phyloP scores from a whole-genome alignment of 2,797 vertebrate genomes.

The Pseudochirops cupreus region DNA sequence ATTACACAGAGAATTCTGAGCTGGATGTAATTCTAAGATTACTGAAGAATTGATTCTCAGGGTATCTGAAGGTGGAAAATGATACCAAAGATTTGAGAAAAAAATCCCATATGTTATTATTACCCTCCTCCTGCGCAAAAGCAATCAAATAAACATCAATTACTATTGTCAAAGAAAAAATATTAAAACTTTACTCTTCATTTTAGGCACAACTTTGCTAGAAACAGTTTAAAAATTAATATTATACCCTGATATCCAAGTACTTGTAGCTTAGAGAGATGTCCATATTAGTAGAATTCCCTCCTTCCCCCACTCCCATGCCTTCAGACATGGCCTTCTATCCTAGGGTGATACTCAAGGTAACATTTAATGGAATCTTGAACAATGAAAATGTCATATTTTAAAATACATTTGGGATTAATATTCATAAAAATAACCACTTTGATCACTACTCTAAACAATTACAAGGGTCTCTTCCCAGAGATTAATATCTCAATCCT shows the following conservation, averaged over 20 bases:
- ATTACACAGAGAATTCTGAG: not conserved
- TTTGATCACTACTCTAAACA: not conserved
- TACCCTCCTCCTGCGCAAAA: not conserved
- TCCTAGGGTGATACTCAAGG: not conserved
- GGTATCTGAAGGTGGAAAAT: not conserved
- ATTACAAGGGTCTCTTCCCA: not conserved
- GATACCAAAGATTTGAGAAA: not conserved
- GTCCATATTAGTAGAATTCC: not conserved
- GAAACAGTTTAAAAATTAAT: not conserved
- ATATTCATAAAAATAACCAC: not conserved
- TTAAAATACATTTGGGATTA: not conserved
- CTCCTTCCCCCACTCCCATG: not conserved
- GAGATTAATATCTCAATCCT: not conserved
- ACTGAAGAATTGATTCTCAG: not conserved
- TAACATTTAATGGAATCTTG: not conserved
- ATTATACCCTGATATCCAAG: not conserved
- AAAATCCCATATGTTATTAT: not conserved
- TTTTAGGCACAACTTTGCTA: not conserved
- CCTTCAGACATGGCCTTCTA: not conserved
- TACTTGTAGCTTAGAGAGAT: not conserved
- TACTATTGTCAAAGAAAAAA: not conserved
- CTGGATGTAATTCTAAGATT: not conserved
- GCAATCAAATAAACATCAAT: not conserved
- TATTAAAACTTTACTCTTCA: not conserved
- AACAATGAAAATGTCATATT: no score